phyloP scores from a whole-genome alignment of 2,888 invertebrate species.

The Gymnoscelis rufifasciata region DNA sequence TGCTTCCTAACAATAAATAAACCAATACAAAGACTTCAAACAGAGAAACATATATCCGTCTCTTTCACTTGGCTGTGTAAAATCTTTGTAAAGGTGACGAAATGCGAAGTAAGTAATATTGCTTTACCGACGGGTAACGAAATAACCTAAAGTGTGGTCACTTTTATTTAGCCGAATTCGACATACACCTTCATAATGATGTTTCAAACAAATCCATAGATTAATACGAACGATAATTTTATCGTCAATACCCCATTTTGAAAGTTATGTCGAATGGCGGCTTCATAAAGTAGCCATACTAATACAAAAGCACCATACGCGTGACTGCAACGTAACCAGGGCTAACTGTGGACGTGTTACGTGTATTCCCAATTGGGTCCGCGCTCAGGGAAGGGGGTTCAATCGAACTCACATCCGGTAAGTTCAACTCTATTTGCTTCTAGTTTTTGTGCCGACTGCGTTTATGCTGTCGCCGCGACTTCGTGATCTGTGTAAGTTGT shows the following conservation, averaged over 20 bases:
- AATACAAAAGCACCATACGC: conserved; percentile 64
- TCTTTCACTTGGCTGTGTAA: background rate
- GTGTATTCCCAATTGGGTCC: conserved; percentile 39
- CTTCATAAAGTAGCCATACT: no score
- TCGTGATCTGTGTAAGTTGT: conserved; percentile 86
- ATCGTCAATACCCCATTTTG: no score
- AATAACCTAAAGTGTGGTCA: no score
- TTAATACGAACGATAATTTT: no score
- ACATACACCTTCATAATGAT: no score
- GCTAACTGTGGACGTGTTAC: conserved; percentile 46
- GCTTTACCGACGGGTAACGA: conserved; percentile 42
- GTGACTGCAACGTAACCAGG: conserved; percentile 58
- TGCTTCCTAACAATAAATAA: conserved; percentile 34
- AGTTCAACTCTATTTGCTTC: conserved; percentile 60
- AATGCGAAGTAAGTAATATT: conserved; percentile 42
- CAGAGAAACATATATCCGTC: background rate
- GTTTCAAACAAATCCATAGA: no score
- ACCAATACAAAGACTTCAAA: background rate
- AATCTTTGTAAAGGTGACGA: background rate
- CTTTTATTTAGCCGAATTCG: no score
- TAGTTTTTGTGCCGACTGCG: conserved; percentile 78
- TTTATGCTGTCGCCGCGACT: conserved; percentile 91
- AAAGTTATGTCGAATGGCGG: no score
- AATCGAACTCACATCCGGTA: conserved; percentile 7
- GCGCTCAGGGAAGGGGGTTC: conserved; percentile 30